Evolutionary conservation across 1,140 invertebrate species (phyloP).

Genomic region (Eriosoma lanigerum): DNA sequence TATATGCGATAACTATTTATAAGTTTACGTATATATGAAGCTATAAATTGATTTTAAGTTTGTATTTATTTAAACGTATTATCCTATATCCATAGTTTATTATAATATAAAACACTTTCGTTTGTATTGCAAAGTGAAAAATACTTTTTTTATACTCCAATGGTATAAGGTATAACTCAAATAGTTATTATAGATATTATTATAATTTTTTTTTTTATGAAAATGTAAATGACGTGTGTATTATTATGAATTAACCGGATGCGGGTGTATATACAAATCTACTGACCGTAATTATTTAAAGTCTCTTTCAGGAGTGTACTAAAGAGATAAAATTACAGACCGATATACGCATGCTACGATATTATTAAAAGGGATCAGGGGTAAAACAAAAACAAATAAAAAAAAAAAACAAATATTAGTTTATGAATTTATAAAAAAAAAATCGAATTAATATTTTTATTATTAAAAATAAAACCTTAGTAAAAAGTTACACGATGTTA

Average conservation of each 20-base stretch:
- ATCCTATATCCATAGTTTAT: too few relatives aligned
- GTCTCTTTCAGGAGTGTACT: neutral
- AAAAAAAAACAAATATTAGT: slow-evolving; percentile 1
- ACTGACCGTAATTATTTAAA: neutral
- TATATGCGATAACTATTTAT: too few relatives aligned
- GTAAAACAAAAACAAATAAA: neutral
- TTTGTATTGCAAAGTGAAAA: too few relatives aligned
- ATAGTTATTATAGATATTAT: too few relatives aligned
- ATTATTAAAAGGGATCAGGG: neutral
- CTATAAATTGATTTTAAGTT: too few relatives aligned
- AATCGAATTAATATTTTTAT: neutral
- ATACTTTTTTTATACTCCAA: too few relatives aligned
- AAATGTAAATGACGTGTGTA: neutral
- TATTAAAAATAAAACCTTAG: too few relatives aligned
- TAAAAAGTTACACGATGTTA: too few relatives aligned
- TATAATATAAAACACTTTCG: too few relatives aligned
- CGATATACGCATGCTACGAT: neutral
- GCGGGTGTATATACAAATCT: neutral
- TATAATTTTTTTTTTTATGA: neutral
- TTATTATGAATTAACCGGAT: neutral
- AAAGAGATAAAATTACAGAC: neutral
- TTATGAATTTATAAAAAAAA: neutral
- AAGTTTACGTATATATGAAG: too few relatives aligned
- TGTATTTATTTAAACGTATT: too few relatives aligned
- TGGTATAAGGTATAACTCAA: too few relatives aligned